phyloP scores from a whole-genome alignment of 2,113 vertebrate genomes.

The Hippocampus mohnikei region DNA sequence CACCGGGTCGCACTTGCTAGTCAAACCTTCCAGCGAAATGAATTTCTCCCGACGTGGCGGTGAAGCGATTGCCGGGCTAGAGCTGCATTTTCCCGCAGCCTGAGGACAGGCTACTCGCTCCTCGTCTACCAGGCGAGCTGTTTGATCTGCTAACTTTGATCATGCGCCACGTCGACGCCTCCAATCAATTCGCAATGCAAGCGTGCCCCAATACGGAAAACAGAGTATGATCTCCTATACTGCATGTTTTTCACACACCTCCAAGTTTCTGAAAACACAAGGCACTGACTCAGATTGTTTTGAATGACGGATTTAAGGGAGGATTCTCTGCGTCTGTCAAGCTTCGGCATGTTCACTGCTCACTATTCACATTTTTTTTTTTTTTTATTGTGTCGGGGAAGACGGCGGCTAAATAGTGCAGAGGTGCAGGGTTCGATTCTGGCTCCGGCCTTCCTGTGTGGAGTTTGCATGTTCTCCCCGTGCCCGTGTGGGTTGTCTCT shows the following conservation, averaged over 20 bases:
- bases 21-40: background rate
- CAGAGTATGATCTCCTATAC: conserved; percentile 16
- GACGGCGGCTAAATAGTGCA: too few species aligned
- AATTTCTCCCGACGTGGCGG: conserved; percentile 19
- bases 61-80: conserved; percentile 40
- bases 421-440: too few species aligned
- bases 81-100: conserved; percentile 43
- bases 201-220: conserved; percentile 20
- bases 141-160: conserved; percentile 64
- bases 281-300: background rate
- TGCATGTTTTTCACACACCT: background rate
- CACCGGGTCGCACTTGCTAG: too few species aligned
- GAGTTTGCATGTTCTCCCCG: too few species aligned
- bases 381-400: too few species aligned
- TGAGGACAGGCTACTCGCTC: conserved; percentile 42
- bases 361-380: too few species aligned
- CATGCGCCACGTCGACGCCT: conserved; percentile 30
- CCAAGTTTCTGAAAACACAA: conserved; percentile 1
- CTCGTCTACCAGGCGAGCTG: conserved; percentile 43
- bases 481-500: too few species aligned
- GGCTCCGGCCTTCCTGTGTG: too few species aligned
- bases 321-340: background rate
- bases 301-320: background rate
- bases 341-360: too few species aligned
- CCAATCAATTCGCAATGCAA: conserved; percentile 23